phyloP scores from a whole-genome alignment of 2,888 invertebrate species.

The Chesias legatella region DNA sequence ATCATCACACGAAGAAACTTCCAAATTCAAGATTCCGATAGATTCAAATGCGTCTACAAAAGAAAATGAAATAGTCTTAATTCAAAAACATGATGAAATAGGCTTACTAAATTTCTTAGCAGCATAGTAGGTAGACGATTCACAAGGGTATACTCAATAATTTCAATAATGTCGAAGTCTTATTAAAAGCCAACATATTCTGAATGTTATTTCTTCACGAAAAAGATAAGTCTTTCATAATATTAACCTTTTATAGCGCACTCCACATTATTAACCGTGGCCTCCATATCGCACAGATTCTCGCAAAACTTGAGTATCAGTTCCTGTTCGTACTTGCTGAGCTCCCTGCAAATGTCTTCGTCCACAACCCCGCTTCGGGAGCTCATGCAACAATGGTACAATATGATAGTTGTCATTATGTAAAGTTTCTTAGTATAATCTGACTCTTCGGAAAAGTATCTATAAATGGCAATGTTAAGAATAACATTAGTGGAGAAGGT shows the following conservation, averaged over 20 bases:
- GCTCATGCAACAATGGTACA: constrained; percentile 54
- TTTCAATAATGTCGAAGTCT: no score
- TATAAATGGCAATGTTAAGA: no score
- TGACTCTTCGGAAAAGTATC: constrained; percentile 40
- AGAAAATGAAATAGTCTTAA: neutral
- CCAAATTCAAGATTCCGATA: constrained; percentile 2
- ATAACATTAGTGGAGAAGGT: no score
- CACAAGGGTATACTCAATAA: no score
- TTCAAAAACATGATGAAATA: no score
- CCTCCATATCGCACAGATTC: constrained; percentile 46
- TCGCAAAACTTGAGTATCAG: constrained; percentile 57
- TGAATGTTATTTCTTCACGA: no score
- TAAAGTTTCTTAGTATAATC: constrained; percentile 46
- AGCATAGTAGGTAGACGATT: no score
- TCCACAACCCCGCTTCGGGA: constrained; percentile 44
- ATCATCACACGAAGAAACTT: neutral
- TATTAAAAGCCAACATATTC: no score
- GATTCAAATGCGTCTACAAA: constrained; percentile 28
- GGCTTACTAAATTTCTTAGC: no score
- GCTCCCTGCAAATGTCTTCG: constrained; percentile 43
- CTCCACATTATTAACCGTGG: constrained; percentile 50
- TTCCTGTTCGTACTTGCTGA: constrained; percentile 44
- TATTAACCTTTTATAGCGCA: constrained; percentile 51
- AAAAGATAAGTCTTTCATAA: no score
- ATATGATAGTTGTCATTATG: constrained; percentile 44